Evolutionary conservation across 35 echinoderm and acorn worm species (phyloP), one percentile per base, ranked within the genome.

Genomic region (Eucidaris tribuloides): DNA sequence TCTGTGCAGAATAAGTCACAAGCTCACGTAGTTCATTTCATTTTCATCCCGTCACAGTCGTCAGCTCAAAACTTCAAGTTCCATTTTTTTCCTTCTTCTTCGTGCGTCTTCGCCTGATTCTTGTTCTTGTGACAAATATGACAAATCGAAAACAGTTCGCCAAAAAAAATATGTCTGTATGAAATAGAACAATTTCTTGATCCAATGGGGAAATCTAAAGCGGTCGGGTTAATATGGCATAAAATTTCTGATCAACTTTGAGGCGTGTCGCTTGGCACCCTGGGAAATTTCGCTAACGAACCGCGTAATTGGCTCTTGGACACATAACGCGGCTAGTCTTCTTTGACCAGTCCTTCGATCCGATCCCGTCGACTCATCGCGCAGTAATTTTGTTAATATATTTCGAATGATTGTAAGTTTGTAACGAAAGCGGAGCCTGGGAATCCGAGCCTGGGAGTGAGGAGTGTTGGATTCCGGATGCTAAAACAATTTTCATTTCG

Each of bases 191-290:
- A 42, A 42, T 13, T 74, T 74, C 22, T 44, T 74, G 15, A 44
- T 44, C 44, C 68, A n/a, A 42, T 44, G 14, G 68, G 68, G 68
- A 74, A 74, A 74, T 74, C 68, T 42, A 20, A 44, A 33, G 68
- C 68, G 68, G 24, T 74, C 68, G 37, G 68, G 34, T 74, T 74
- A 44, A 74, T 74, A 74, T 74, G 68, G 68, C 68, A 74, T 33
- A 74, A 74, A 74, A 74, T 74, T 74, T 74, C 68, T 74, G 68
- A 74, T 74, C 68, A 74, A 74, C 68, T 74, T 74, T 74, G 38
- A 74, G 68, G 68, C 68, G 68, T 27, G 68, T 74, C 68, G 68
- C 68, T 22, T 74, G 29, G 68, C 68, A 74, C 68, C 68, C 68
- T 74, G 68, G 68, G 68, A 74, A 74, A 74, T 74, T 74, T 74